These are phyloP conservation scores for Hemicentrotus pulcherrimus DNA, from an alignment of 35 echinoderm and acorn worm genomes.

Conservation along the genomic window DNA sequence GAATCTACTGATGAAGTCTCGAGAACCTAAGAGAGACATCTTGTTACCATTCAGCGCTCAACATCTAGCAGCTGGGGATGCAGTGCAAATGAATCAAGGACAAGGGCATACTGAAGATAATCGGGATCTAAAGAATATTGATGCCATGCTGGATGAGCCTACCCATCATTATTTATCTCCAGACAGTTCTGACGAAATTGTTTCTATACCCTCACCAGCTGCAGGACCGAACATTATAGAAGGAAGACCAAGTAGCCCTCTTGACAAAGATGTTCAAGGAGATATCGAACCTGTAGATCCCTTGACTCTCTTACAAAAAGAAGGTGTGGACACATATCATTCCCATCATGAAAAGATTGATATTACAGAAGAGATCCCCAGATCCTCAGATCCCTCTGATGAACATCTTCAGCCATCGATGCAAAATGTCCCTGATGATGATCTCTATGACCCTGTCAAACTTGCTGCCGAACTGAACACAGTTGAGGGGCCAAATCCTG, in stretches of 20 bases:
- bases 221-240: not conserved
- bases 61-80: not conserved
- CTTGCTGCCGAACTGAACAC: not conserved
- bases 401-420: not conserved
- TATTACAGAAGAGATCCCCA: not conserved
- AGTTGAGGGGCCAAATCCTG: not conserved
- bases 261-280: not conserved
- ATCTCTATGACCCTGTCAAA: not conserved
- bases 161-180: not conserved
- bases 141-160: not conserved
- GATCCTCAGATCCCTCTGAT: not conserved
- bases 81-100: not conserved
- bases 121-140: not conserved
- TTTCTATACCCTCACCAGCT: not conserved
- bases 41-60: not conserved
- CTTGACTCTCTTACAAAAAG: not conserved
- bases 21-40: slow-evolving; percentile 2
- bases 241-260: slow-evolving; percentile 8
- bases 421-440: not conserved
- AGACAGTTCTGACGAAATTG: not conserved
- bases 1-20: not conserved
- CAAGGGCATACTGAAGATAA: not conserved
- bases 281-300: slow-evolving; percentile 26
- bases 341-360: not conserved
- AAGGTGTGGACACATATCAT: not conserved